phyloP scores from a whole-genome alignment of 2,888 invertebrate genomes.

The Rhogogaster chlorosoma region DNA sequence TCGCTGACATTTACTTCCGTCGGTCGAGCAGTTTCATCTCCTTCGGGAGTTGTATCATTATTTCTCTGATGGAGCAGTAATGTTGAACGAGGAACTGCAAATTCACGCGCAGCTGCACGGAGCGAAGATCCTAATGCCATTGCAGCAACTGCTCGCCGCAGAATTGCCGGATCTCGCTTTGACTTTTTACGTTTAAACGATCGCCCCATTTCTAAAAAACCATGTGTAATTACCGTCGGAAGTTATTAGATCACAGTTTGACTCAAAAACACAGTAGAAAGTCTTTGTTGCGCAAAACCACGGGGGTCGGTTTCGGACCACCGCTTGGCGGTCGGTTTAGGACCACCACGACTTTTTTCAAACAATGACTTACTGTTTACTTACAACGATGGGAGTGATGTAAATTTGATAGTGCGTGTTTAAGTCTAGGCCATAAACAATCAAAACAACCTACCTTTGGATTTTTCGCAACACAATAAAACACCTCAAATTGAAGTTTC shows the following conservation, averaged over 20 bases:
- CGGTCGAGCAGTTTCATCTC: conserved; percentile 1
- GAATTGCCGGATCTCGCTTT: conserved; percentile 30
- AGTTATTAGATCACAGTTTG: conserved; percentile 20
- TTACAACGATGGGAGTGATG: neutral
- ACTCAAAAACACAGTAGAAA: conserved; percentile 14
- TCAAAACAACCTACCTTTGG: too few relatives aligned
- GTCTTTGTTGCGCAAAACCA: neutral
- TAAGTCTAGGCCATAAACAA: too few relatives aligned
- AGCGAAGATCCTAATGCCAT: conserved; percentile 51
- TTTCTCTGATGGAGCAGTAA: conserved; percentile 52
- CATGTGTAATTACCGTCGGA: neutral
- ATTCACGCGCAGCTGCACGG: conserved; percentile 52
- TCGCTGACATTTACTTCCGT: conserved; percentile 55
- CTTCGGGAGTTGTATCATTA: conserved; percentile 36
- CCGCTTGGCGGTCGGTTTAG: too few relatives aligned
- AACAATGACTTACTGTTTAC: conserved; percentile 15
- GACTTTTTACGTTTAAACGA: conserved; percentile 6
- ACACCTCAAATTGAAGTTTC: neutral
- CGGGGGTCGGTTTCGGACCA: too few relatives aligned
- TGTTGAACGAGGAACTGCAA: conserved; percentile 51
- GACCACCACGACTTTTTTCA: too few relatives aligned
- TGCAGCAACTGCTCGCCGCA: conserved; percentile 37
- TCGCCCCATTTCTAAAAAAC: conserved; percentile 17
- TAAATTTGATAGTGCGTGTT: conserved; percentile 1
- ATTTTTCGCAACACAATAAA: neutral